Conservation (phyloP, 2,113 vertebrate genomes). For the Paralichthys olivaceus region DNA sequence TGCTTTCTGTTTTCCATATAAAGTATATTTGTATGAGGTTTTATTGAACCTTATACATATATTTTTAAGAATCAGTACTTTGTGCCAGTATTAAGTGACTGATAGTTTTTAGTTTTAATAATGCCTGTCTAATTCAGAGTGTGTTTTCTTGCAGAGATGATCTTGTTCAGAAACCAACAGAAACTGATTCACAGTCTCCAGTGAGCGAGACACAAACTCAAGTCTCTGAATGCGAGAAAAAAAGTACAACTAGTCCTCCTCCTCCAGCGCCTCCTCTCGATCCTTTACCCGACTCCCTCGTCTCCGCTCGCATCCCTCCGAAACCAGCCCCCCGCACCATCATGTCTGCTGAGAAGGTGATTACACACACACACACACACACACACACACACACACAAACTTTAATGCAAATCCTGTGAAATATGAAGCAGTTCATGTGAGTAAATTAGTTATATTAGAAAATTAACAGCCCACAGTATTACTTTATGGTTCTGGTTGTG, state of each 20-base stretch:
- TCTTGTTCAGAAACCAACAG: constrained; percentile 2
- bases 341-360: constrained; percentile 69
- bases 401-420: too few species aligned
- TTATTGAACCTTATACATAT: too few species aligned
- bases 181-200: constrained; percentile 10
- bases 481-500: neutral
- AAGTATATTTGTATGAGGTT: too few species aligned
- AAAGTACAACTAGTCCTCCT: neutral
- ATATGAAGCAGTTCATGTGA: neutral
- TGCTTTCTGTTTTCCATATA: neutral
- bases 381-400: too few species aligned
- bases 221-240: neutral
- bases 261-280: rapidly evolving
- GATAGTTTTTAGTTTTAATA: neutral
- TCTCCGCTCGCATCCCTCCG: neutral
- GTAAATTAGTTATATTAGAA: too few species aligned
- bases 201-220: neutral
- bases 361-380: too few species aligned
- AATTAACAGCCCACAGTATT: too few species aligned
- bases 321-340: constrained; percentile 42
- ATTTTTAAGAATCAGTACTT: too few species aligned
- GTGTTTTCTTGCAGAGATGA: constrained; percentile 37
- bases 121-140: neutral
- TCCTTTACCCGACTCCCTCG: neutral
- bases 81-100: neutral